Percentiles rank a stretch among this genome's conserved stretches.
Conservation (phyloP, 2,888 invertebrate species). For the Stramonita haemastoma region DNA sequence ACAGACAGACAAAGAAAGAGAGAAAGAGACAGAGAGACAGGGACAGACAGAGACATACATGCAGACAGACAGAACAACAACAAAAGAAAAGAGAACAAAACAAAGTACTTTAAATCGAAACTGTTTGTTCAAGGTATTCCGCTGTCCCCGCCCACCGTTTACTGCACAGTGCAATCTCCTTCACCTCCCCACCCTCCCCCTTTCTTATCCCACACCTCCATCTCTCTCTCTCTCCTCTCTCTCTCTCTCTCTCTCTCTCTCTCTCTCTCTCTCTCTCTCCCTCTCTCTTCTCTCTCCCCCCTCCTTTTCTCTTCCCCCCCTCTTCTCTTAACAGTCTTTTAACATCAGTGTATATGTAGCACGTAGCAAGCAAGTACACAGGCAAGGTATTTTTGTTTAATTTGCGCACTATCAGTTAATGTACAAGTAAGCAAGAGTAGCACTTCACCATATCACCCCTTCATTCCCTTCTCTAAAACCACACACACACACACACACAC, state of each 20-base stretch:
- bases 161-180: no score
- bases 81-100: not conserved
- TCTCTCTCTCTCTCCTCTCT: not conserved
- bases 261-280: not conserved
- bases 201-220: not conserved
- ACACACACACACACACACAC: not conserved
- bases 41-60: not conserved
- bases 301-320: not conserved
- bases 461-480: not conserved
- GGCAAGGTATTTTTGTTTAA: not conserved
- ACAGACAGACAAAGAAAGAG: not conserved
- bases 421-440: not conserved
- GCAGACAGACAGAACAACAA: not conserved
- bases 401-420: not conserved
- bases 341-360: not conserved
- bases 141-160: no score
- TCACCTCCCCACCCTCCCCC: no score
- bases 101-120: not conserved
- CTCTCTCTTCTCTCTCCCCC: not conserved
- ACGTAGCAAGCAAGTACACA: not conserved
- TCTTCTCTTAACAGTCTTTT: not conserved
- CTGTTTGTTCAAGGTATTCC: not conserved
- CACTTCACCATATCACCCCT: not conserved
- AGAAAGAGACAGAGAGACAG: conserved; percentile 4
- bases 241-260: not conserved